Percentiles rank a stretch among this genome's conserved stretches.
Conservation (phyloP, 2,113 vertebrate genomes). For the Charadrius vociferus region DNA sequence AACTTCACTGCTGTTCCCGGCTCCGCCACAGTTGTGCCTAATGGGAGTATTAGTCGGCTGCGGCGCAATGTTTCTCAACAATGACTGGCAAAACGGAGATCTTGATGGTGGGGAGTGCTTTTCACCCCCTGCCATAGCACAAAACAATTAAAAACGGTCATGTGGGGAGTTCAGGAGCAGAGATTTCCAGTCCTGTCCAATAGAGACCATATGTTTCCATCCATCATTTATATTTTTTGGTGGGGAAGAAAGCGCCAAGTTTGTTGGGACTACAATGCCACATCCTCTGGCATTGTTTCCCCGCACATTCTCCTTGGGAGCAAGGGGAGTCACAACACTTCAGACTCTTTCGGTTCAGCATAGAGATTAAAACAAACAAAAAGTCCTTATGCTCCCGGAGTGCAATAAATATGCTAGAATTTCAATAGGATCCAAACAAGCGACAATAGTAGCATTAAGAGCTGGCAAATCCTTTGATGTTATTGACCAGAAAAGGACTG, state of each 20-base stretch:
- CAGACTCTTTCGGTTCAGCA: neutral
- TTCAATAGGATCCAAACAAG: slow-evolving; percentile 67
- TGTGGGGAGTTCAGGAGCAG: neutral
- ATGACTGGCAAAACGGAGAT: slow-evolving; percentile 24
- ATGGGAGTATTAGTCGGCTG: neutral
- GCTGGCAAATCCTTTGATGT: slow-evolving; percentile 72
- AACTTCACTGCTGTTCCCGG: neutral
- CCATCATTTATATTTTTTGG: neutral
- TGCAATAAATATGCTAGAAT: slow-evolving; percentile 72
- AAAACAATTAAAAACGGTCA: neutral
- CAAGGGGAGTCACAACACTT: neutral
- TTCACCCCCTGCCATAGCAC: neutral
- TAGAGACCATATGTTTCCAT: slow-evolving; percentile 47
- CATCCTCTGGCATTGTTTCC: slow-evolving; percentile 33
- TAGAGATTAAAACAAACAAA: slow-evolving; percentile 63
- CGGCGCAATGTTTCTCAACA: neutral
- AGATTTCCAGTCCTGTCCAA: slow-evolving; percentile 22
- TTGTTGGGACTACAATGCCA: neutral
- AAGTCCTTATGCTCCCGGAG: slow-evolving; percentile 42
- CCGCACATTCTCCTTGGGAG: neutral
- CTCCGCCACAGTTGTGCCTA: neutral
- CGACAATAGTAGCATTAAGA: slow-evolving; percentile 68
- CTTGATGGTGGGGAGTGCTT: neutral
- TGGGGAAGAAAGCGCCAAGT: neutral
- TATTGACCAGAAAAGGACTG: slow-evolving; percentile 64